Evolutionary conservation across 2,113 vertebrate species (phyloP), one percentile per base, ranked within the genome.

Genomic region (Myotis yumanensis): DNA sequence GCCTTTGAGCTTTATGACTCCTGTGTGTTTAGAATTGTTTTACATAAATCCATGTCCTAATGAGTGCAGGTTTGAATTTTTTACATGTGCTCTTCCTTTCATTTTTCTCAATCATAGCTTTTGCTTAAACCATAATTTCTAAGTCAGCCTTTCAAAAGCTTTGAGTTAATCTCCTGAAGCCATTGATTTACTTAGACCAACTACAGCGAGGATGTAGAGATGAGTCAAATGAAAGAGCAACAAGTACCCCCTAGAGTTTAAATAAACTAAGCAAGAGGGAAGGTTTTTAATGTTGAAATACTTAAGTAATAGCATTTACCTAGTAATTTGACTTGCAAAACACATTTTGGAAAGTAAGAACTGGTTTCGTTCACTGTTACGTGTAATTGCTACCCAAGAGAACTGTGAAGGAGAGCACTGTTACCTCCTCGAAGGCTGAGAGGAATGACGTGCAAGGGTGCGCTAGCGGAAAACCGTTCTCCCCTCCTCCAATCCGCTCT

Each of bases 21-120:
- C 88, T 95, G 94, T 97, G 68, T 89, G 68, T 96, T 96, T 93
- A 54, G 64, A 96, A 95, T 93, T 93, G 76, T 82, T 85, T 90
- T 97, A 59, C 66, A 52, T 94, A 95, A 96, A 95, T 90, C 91
- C 28, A 3, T 59, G 69, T 89, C 30, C 94, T 87, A 84, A 5
- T 62, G 80, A 92, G 22, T 54, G 23, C 75, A 86, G 94, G 10
- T 89, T 87, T 96, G 80, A 43, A 71, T 87, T 83, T 96, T 95
- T 95, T 95, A 89, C 72, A 71, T 97, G 80, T 59, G 32, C 32
- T 90, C 95, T 59, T 52, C 64, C 73, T 91, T 97, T 94, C 40
- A 32, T 83, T 95, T 77, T 81, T 71, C 68, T 94, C 84, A 96
- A 71, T 62, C 43, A 94, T 83, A 69, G 54, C 81, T 93, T 95